Base-by-base conservation (phyloP, 2,888 invertebrate species). In the Sipunculus nudus region DNA sequence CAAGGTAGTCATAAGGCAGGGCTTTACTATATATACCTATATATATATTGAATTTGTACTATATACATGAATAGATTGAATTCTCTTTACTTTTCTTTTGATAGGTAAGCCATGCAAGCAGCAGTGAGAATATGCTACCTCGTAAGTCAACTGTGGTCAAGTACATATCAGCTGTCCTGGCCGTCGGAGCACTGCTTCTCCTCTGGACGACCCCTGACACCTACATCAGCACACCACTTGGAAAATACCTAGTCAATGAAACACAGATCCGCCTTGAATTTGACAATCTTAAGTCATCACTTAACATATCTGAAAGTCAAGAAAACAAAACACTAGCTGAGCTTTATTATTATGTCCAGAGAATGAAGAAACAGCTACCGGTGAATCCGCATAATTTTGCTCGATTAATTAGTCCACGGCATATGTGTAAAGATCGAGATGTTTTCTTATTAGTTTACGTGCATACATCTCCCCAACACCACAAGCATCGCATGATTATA, bases 401-500 rank as follows among this genome's bases (percentile, higher is more conserved):
- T 2, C 75, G 70, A 56, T 32, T 74, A 1, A 69, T 77, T 13
- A 76, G 77, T 49, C 78, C 78, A 8, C 50, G 21, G 1, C 47
- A 63, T 3, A 53, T 72, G 26, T 78, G 78, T 49, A 32, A 46
- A 2, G 53, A 49, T 8, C 55, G 54, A 21, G 60, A 69, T 50
- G 52, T 75, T 8, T 69, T 70, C 29, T 65, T 75, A 48, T 56
- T 80, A 13, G 67, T 75, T 21, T 81, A 80, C 65, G 71, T 82
- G 41, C 82, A 82, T 62, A 72, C 78, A 3, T 75, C 80, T 1
- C 80, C 80, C 3, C 63, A 53, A n/a, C 78, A 82, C 66, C 67
- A 75, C 43, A 75, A 75, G 49, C 73, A 78, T 57, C 65, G 79
- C 21, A 72, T 75, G 59, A 72, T 72, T 43, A 73, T 83, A 21